Percentiles rank a stretch among this genome's conserved stretches.
Evolutionary conservation across 2,113 vertebrate species (phyloP).

Genomic region (Syrrhaptes paradoxus): DNA sequence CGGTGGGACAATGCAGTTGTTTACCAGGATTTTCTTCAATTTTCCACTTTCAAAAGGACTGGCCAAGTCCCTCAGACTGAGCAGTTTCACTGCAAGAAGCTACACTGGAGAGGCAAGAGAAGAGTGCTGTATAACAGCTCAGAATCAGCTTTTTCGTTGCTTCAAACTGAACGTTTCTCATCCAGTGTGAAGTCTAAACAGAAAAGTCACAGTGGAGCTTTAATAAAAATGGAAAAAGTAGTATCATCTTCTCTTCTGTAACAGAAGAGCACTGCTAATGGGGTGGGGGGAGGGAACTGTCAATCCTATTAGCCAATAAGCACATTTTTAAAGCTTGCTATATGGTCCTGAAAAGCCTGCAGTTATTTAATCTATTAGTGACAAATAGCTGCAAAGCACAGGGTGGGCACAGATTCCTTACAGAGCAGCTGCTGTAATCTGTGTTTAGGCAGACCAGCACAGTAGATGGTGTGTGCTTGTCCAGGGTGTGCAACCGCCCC

Average conservation of each 20-base stretch:
- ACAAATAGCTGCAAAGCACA: neutral
- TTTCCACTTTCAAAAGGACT: neutral
- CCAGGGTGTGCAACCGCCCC: accelerated
- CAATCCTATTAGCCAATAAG: neutral
- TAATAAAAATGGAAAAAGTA: neutral
- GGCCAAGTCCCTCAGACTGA: neutral
- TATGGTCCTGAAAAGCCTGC: neutral
- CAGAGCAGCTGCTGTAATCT: neutral
- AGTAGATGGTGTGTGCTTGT: accelerated
- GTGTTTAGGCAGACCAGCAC: neutral
- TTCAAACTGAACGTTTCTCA: neutral
- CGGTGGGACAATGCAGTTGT: accelerated
- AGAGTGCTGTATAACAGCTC: neutral
- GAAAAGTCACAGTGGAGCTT: neutral
- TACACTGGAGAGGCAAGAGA: too few species aligned
- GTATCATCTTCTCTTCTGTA: neutral
- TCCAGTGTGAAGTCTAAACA: neutral
- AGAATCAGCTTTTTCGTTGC: neutral
- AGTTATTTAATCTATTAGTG: neutral
- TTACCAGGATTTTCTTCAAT: neutral
- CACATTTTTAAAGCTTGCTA: neutral
- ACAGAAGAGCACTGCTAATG: neutral
- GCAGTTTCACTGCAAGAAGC: neutral
- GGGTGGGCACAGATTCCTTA: neutral
- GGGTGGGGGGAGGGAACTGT: accelerated